Conservation (phyloP, 2,888 invertebrate species). For the Sicus ferrugineus region DNA sequence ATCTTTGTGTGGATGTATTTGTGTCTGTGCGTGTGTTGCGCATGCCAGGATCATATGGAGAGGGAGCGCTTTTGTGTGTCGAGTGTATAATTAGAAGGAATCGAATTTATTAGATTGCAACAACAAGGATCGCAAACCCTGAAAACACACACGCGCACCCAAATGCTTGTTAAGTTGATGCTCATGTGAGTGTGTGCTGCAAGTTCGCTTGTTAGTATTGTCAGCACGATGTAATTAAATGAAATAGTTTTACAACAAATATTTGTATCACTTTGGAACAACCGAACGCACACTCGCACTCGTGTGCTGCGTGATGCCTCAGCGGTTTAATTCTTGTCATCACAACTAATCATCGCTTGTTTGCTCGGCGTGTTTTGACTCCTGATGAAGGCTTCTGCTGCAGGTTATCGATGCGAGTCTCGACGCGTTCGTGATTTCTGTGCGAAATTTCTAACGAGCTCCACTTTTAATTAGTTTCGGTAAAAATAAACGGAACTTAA, state of each 20-base stretch:
- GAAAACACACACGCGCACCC: conserved; percentile 45
- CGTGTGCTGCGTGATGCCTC: background rate
- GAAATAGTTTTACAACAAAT: conserved; percentile 18
- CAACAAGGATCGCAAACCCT: conserved; percentile 50
- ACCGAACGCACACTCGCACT: background rate
- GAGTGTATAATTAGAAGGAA: conserved; percentile 55
- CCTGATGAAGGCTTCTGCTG: conserved; percentile 43
- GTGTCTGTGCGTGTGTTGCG: background rate
- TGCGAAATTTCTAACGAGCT: no score
- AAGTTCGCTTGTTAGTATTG: conserved; percentile 18
- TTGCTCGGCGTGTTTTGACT: conserved; percentile 44
- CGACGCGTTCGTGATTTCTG: no score
- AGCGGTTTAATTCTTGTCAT: conserved; percentile 13
- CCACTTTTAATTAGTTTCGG: no score
- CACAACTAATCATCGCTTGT: conserved; percentile 28
- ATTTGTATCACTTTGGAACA: background rate
- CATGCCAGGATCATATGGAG: conserved; percentile 39
- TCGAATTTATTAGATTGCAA: conserved; percentile 60
- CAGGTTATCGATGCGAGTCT: no score
- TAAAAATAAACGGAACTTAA: no score
- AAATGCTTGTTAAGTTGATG: background rate
- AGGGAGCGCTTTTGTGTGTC: conserved; percentile 14
- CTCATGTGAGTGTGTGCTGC: background rate
- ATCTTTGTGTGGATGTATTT: background rate
- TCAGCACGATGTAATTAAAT: conserved; percentile 20